Base-by-base conservation (phyloP, 2,888 invertebrate genomes). In the Megamerina dolium region DNA sequence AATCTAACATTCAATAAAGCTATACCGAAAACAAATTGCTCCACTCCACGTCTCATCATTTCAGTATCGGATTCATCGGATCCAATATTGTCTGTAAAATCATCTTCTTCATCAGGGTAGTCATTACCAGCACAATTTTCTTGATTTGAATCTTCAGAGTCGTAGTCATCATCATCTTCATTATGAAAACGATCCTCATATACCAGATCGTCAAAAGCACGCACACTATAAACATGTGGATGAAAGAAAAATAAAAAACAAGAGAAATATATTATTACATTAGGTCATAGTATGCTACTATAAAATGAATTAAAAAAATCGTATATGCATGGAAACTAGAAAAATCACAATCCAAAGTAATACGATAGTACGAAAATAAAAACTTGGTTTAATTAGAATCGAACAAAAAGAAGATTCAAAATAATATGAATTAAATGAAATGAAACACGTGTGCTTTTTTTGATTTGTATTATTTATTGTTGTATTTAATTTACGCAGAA, bases 121-220 rank as follows among this genome's bases (percentile, higher is more conserved):
- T 87, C 87, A 59, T 88, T 87, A 48, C 78, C 74, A 77, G 81
- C 83, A 63, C 86, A 79, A 55, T 82, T 81, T 66, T 88, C 87
- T 50, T 82, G 82, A 73, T 88, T 87, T 0, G 87, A 87, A 63
- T 87, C 86, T 51, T 80, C 80, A 19, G 77, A 77, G 55, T 81
- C 80, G 34, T 77, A 76, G 10, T 74, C 76, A 38, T 68, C 67
- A 36, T 70, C 68, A 5, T 55, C 54, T 30, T 64, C 66, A 31
- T 54, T 48, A 12, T 58, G 49, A 13, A 57, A 64, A 43, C 58
- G 57, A 51, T 73, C 72, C 16, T 67, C 65, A 37, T 64, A 59
- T 3, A 64, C 46, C 9, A 69, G 51, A 40, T 66, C 59, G 27
- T 65, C 60, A 30, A 63, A 55, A 2, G 61, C 58, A 19, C 59